phyloP scores from a whole-genome alignment of 2,113 vertebrate genomes.

The Zingel zingel region DNA sequence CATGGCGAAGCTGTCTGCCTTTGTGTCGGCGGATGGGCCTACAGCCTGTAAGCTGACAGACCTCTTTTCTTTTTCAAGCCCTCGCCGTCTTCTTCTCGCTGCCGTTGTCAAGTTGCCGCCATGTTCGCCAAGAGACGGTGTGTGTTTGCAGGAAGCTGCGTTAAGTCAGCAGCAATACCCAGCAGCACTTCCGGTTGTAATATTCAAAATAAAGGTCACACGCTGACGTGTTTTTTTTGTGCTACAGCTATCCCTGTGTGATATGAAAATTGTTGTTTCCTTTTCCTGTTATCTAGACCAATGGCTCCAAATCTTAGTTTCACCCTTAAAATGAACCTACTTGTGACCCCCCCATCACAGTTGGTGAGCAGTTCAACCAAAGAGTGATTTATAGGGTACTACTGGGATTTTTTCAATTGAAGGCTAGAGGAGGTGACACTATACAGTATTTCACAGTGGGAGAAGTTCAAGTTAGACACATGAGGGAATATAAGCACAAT shows the following conservation, averaged over 20 bases:
- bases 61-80: slow-evolving; percentile 82
- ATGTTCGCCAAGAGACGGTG: slow-evolving; percentile 95
- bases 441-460: neutral
- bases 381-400: no score
- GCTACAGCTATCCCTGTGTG: neutral
- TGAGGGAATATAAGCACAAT: neutral
- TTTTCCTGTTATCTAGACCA: neutral
- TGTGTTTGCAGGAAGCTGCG: slow-evolving; percentile 89
- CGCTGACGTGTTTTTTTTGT: neutral
- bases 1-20: slow-evolving; percentile 81
- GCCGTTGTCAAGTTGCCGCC: slow-evolving; percentile 96
- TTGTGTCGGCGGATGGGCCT: slow-evolving; percentile 86
- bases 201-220: slow-evolving; percentile 53
- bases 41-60: slow-evolving; percentile 75
- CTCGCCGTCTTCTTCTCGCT: slow-evolving; percentile 91
- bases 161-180: neutral
- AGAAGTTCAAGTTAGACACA: neutral
- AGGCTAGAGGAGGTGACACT: neutral
- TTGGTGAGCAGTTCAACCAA: no score
- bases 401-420: neutral
- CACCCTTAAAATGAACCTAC: neutral
- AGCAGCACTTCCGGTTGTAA: neutral
- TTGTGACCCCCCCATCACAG: neutral
- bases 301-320: neutral
- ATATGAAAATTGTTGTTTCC: neutral